A percentile compares a stretch with the other conserved stretches of the same genome.
Conservation (phyloP, 2,888 invertebrate species). For the Apotomis capreana region DNA sequence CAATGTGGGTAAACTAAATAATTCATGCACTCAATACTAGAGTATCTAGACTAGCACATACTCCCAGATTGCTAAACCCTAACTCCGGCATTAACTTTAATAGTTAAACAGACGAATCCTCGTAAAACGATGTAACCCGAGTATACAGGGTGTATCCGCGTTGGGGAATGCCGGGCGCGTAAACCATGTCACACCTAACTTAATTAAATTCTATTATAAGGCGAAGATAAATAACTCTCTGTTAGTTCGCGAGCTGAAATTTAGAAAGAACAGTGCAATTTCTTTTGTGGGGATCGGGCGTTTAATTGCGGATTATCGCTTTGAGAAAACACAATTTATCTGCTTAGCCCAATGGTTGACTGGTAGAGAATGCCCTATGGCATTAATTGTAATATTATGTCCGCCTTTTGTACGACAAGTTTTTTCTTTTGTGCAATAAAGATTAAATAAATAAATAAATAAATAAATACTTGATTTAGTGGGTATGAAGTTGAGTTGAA, state of each 20-base stretch:
- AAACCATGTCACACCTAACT: conserved; percentile 77
- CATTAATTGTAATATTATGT: too few relatives aligned
- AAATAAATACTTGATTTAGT: not conserved
- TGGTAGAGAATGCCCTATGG: too few relatives aligned
- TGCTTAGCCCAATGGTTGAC: too few relatives aligned
- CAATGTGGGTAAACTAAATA: too few relatives aligned
- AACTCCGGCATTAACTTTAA: conserved; percentile 21
- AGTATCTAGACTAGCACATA: too few relatives aligned
- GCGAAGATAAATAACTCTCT: conserved; percentile 78
- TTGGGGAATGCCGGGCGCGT: conserved; percentile 68
- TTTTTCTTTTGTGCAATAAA: too few relatives aligned
- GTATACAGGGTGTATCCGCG: conserved; percentile 47
- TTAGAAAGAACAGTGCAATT: conserved; percentile 77
- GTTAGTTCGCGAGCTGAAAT: conserved; percentile 63
- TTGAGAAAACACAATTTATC: too few relatives aligned
- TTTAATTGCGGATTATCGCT: conserved; percentile 5
- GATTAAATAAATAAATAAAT: too few relatives aligned
- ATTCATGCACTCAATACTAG: too few relatives aligned
- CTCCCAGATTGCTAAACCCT: conserved; percentile 13
- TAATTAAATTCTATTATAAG: conserved; percentile 82
- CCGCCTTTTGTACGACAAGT: too few relatives aligned
- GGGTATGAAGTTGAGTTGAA: not conserved
- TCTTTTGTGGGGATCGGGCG: conserved; percentile 35
- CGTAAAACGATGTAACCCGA: conserved; percentile 24
- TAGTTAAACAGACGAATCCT: conserved; percentile 31